Percentiles rank a stretch among this genome's conserved stretches.
These are phyloP conservation scores for Venusia cambrica DNA, from an alignment of 2,888 invertebrate species.

Conservation along the genomic window DNA sequence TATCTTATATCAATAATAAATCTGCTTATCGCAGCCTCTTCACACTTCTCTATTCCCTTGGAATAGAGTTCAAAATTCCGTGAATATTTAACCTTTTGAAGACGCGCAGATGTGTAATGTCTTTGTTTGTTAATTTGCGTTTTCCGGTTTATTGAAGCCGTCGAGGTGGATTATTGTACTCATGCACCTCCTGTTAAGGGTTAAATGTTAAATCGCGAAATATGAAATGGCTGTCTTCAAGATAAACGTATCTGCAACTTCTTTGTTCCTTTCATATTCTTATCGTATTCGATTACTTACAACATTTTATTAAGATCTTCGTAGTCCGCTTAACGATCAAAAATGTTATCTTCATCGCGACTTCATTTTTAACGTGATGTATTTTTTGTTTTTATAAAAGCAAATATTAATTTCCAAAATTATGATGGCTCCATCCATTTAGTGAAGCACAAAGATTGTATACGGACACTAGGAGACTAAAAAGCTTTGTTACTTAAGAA, in stretches of 20 bases:
- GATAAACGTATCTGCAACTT: conserved; percentile 14
- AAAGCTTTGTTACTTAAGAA: conserved; percentile 34
- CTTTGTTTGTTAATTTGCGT: conserved; percentile 79
- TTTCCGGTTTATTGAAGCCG: conserved; percentile 75
- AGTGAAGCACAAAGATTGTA: conserved; percentile 11
- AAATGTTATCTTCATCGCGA: too few relatives aligned
- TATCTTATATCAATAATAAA: conserved; percentile 75
- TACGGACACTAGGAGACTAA: conserved; percentile 12
- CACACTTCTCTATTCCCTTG: conserved; percentile 34
- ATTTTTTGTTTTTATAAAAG: too few relatives aligned
- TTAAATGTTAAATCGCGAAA: conserved; percentile 47
- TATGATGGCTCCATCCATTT: conserved; percentile 2
- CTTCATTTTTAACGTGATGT: too few relatives aligned
- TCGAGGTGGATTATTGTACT: conserved; percentile 55
- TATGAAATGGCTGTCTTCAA: conserved; percentile 11
- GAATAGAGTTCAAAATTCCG: conserved; percentile 37
- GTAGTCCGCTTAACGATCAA: too few relatives aligned
- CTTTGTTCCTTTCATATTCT: conserved; percentile 22
- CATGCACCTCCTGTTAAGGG: conserved; percentile 40
- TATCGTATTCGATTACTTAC: conserved; percentile 18
- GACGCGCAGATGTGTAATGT: conserved; percentile 72
- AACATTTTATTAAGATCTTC: too few relatives aligned
- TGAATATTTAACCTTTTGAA: conserved; percentile 20
- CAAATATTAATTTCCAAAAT: background rate
- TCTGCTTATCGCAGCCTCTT: conserved; percentile 42